Base-by-base conservation (phyloP, 1,140 invertebrate species). In the Saccostrea echinata region DNA sequence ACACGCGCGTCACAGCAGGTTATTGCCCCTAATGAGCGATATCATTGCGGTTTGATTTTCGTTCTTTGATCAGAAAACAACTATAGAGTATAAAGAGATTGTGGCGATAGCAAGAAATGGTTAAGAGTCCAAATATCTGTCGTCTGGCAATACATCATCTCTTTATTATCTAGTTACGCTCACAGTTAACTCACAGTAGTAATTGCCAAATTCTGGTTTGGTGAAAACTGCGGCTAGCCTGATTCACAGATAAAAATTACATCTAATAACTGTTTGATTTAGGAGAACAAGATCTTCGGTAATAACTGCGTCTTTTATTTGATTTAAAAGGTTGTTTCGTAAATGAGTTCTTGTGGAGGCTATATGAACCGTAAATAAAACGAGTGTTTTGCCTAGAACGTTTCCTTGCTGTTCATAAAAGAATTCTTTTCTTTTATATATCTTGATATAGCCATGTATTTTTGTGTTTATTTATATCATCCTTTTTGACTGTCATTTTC, bases 1-100 rank as follows among this genome's bases (percentile, higher is more conserved):
- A 76, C 68, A 76, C 68, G 68, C 68, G 68, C 68, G 68, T 76
- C 68, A 30, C 68, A 76, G 68, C 68, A 27, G 68, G 68, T 76
- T 76, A 76, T 76, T 27, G 11, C 68, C 68, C 68, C 68, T 76
- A 76, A 76, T 76, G 30, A 76, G 68, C 68, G 30, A 76, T 76
- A 76, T 76, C 30, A 76, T 76, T 76, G 68, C 68, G 27, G 68
- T 76, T 27, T 76, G 30, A 76, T 76, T 76, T 33, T 30, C 27
- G 24, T 27, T 76, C 68, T 76, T 76, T 76, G 68, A 76, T 76
- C 68, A 76, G 24, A 33, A 76, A 30, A 76, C 68, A 76, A 30
- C 27, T 76, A 30, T 6, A 33, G 16, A 33, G 68, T 76, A 76
- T 27, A 33, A 16, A 76, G 68, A 76, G 68, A 76, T 76, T 33